Conservation (phyloP, 2,797 vertebrate genomes). For the Microctenopoma stevenorrisi region DNA sequence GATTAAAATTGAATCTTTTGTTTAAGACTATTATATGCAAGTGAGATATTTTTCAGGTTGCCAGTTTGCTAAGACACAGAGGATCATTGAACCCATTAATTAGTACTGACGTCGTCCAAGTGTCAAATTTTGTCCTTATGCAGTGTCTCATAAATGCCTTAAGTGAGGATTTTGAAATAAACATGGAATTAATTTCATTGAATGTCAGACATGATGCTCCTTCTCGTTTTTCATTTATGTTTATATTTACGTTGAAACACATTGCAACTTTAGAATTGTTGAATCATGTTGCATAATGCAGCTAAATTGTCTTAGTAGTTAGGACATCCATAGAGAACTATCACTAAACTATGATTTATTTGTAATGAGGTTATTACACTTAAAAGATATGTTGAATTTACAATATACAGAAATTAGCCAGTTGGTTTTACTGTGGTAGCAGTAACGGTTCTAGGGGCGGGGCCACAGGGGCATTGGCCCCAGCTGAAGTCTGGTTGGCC, state of each 20-base stretch:
- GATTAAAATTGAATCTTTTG: constrained; percentile 57
- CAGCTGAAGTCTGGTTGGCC: too few relatives aligned
- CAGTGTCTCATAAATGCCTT: constrained; percentile 87
- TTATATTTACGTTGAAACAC: neutral
- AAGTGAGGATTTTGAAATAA: constrained; percentile 85
- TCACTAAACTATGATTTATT: too few relatives aligned
- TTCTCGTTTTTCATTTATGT: constrained; percentile 6
- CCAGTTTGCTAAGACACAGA: constrained; percentile 61
- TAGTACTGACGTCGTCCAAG: constrained; percentile 64
- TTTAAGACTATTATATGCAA: constrained; percentile 80
- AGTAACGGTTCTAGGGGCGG: too few relatives aligned
- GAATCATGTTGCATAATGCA: too few relatives aligned
- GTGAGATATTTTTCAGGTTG: constrained; percentile 78
- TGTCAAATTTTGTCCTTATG: constrained; percentile 81
- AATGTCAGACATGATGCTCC: constrained; percentile 52
- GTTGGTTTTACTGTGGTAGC: too few relatives aligned
- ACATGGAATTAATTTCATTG: constrained; percentile 72
- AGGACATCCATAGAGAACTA: neutral
- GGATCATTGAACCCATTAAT: constrained; percentile 57
- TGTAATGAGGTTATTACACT: too few relatives aligned
- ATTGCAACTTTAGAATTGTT: neutral
- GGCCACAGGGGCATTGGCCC: too few relatives aligned
- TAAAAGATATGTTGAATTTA: too few relatives aligned
- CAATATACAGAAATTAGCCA: too few relatives aligned
- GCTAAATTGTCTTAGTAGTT: too few relatives aligned